A percentile compares a stretch with the other conserved stretches of the same genome.
Evolutionary conservation across 2,888 invertebrate genomes (phyloP).

Genomic region (Vandiemenella viatica): DNA sequence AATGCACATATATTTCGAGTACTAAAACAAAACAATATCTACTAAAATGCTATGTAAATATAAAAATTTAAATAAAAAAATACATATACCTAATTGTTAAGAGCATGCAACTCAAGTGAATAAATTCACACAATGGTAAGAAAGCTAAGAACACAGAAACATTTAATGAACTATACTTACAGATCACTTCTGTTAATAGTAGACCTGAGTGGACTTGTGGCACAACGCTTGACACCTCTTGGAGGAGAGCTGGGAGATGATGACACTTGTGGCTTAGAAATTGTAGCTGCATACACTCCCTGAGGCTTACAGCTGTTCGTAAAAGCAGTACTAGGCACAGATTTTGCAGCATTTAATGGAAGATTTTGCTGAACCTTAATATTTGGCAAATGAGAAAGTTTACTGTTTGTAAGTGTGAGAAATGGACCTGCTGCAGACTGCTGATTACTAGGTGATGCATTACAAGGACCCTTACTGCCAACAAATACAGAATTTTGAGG

Average conservation of each 20-base stretch:
- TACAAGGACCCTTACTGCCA: background rate
- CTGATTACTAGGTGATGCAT: background rate
- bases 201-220: conserved; percentile 13
- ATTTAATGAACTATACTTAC: conserved; percentile 22
- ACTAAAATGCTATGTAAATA: background rate
- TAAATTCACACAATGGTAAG: background rate
- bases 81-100: background rate
- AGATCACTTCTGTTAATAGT: conserved; percentile 26
- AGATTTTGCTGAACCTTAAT: too few species aligned
- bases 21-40: too few species aligned
- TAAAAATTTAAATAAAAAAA: conserved; percentile 7
- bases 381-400: too few species aligned
- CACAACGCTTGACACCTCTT: conserved; percentile 27
- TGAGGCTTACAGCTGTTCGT: background rate
- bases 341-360: too few species aligned
- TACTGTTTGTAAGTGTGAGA: too few species aligned
- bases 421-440: too few species aligned
- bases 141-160: background rate
- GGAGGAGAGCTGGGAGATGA: background rate
- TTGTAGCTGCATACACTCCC: background rate
- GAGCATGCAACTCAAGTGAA: too few species aligned
- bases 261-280: background rate
- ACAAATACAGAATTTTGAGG: background rate
- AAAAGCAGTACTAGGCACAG: background rate
- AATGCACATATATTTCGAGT: conserved; percentile 8